A percentile compares a stretch with the other conserved stretches of the same genome.
These are phyloP conservation scores for Orchesella cincta DNA, from an alignment of 1,140 invertebrate genomes.

Conservation along the genomic window DNA sequence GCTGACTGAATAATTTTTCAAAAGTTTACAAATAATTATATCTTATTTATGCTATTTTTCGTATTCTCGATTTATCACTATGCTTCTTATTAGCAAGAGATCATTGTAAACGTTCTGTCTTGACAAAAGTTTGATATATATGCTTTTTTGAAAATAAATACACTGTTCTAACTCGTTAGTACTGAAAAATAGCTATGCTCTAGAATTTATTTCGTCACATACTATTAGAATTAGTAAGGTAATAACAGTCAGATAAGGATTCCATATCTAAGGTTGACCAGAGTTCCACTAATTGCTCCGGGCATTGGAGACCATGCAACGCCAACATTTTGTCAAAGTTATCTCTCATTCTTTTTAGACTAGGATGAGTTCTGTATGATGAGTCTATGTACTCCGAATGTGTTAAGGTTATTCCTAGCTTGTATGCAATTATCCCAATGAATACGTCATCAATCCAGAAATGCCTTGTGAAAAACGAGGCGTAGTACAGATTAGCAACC, in stretches of 20 bases:
- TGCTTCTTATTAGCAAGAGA: too few species aligned
- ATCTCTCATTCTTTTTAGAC: background rate
- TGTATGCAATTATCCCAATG: slow-evolving; percentile 77
- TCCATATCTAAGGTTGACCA: background rate
- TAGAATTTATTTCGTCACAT: too few species aligned
- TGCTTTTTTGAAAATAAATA: too few species aligned
- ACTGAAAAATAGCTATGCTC: too few species aligned
- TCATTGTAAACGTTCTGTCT: too few species aligned
- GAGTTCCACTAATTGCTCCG: slow-evolving; percentile 4
- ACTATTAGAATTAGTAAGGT: background rate
- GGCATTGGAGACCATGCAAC: slow-evolving; percentile 7
- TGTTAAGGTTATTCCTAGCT: slow-evolving; percentile 70
- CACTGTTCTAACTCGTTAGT: too few species aligned
- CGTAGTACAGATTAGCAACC: slow-evolving; percentile 71
- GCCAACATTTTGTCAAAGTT: background rate
- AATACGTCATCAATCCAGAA: slow-evolving; percentile 87
- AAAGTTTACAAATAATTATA: too few species aligned
- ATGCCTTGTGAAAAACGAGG: slow-evolving; percentile 75
- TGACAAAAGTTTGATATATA: too few species aligned
- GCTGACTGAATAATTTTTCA: background rate
- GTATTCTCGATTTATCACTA: too few species aligned
- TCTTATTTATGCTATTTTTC: too few species aligned
- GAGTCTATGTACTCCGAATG: slow-evolving; percentile 63
- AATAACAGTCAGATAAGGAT: background rate
- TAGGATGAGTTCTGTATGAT: background rate